Conservation (phyloP, 2,797 vertebrate genomes). For the Acipenser ruthenus region DNA sequence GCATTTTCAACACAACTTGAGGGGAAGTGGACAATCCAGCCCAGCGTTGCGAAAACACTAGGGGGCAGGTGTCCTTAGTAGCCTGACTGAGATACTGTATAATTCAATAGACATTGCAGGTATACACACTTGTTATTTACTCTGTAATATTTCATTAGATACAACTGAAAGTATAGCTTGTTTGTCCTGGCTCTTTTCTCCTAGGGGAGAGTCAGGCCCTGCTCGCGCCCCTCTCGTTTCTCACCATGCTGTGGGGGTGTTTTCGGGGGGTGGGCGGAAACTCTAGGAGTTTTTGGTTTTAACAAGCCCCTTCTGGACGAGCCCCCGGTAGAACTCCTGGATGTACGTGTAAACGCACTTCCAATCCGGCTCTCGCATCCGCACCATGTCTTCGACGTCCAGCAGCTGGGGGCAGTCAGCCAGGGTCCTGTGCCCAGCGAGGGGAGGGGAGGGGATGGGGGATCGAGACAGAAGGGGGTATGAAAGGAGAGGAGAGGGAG, state of each 20-base stretch:
- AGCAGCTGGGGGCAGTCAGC: slow-evolving; percentile 96
- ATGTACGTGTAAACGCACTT: slow-evolving; percentile 99
- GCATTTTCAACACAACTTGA: no score
- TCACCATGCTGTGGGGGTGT: slow-evolving; percentile 76
- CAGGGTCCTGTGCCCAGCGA: slow-evolving; percentile 76
- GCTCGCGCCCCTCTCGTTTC: slow-evolving; percentile 47
- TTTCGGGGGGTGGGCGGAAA: slow-evolving; percentile 44
- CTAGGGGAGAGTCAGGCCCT: slow-evolving; percentile 37
- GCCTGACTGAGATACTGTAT: no score
- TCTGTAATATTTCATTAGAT: no score
- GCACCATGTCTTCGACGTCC: slow-evolving; percentile 99
- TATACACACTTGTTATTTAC: no score
- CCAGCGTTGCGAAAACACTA: no score
- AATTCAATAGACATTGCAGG: no score
- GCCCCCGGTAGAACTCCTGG: slow-evolving; percentile 98
- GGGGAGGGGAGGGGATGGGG: slow-evolving; percentile 35
- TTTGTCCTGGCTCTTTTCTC: no score
- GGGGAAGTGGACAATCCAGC: no score
- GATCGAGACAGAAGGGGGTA: slow-evolving; percentile 47
- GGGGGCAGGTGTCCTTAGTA: no score
- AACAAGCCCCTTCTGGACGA: slow-evolving; percentile 98
- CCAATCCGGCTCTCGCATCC: slow-evolving; percentile 98
- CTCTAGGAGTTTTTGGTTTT: slow-evolving; percentile 98
- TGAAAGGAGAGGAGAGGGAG: slow-evolving; percentile 32
- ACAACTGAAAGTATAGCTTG: no score